Conservation (phyloP, 2,888 invertebrate genomes). For the Latheticus oryzae region DNA sequence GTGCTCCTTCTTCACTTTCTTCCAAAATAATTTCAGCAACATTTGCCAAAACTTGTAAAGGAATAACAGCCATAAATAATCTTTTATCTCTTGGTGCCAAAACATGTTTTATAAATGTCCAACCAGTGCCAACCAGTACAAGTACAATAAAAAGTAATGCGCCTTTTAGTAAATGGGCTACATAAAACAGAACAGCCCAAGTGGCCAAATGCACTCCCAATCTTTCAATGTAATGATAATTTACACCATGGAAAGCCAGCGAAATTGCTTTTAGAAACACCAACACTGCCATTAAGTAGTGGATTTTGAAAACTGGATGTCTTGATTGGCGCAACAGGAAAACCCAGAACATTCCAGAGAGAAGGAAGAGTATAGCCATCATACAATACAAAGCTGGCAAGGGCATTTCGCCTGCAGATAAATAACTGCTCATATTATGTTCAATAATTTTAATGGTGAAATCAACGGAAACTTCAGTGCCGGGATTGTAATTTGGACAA, state of each 20-base stretch:
- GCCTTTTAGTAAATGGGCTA: constrained; percentile 83
- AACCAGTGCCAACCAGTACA: constrained; percentile 96
- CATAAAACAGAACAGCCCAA: constrained; percentile 97
- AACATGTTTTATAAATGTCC: constrained; percentile 99
- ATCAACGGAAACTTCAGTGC: constrained; percentile 70
- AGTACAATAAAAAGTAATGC: constrained; percentile 96
- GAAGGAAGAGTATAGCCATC: constrained; percentile 89
- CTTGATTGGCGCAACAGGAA: constrained; percentile 79
- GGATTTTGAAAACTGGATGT: constrained; percentile 92
- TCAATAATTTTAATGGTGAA: constrained; percentile 87
- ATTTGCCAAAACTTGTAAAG: constrained; percentile 96
- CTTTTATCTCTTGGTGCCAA: constrained; percentile 96
- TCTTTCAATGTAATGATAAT: constrained; percentile 93
- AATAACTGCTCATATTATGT: constrained; percentile 87
- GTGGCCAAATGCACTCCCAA: constrained; percentile 95
- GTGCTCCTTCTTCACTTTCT: constrained; percentile 94
- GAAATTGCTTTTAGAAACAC: constrained; percentile 93
- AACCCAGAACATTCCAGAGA: constrained; percentile 93
- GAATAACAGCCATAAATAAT: constrained; percentile 97
- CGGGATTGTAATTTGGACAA: constrained; percentile 78
- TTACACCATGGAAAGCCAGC: constrained; percentile 93
- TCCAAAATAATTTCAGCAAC: constrained; percentile 97
- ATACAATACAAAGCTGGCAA: constrained; percentile 91
- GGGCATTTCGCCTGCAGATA: constrained; percentile 97
- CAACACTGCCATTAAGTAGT: constrained; percentile 95